Evolutionary conservation across 2,888 invertebrate species (phyloP).

Genomic region (Schrankia costaestrigalis): DNA sequence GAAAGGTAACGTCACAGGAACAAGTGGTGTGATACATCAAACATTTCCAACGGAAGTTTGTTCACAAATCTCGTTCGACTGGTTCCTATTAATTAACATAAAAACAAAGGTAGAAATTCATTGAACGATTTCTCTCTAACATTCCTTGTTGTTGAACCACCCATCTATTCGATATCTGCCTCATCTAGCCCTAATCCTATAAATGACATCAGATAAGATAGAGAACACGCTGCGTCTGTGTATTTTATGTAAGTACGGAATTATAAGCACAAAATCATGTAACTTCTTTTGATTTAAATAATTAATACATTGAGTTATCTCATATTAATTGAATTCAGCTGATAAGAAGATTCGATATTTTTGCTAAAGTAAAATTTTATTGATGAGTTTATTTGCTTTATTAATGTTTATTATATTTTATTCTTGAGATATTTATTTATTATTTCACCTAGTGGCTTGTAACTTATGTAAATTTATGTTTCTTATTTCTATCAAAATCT

Average conservation of each 20-base stretch:
- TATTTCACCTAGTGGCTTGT: no score
- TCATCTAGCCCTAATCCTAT: constrained; percentile 75
- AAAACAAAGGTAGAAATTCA: constrained; percentile 75
- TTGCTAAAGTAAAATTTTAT: neutral
- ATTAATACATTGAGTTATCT: no score
- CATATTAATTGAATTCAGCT: no score
- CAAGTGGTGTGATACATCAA: constrained; percentile 52
- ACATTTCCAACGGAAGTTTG: constrained; percentile 69
- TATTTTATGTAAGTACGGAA: constrained; percentile 46
- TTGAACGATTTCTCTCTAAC: constrained; percentile 71
- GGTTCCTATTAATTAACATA: constrained; percentile 70
- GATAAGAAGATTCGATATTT: no score
- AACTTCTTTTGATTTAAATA: constrained; percentile 38
- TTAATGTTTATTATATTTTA: no score
- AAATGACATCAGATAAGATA: constrained; percentile 76
- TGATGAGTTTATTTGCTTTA: no score
- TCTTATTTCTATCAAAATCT: no score
- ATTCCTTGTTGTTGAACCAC: constrained; percentile 65
- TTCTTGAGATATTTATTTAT: no score
- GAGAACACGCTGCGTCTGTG: constrained; percentile 41
- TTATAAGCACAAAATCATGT: constrained; percentile 46
- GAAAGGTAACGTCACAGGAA: constrained; percentile 35
- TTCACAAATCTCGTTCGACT: constrained; percentile 49
- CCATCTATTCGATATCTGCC: constrained; percentile 68
- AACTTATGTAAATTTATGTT: no score